These are phyloP conservation scores for Beroe ovata DNA, from an alignment of 37 sponge, comb jelly and placozoan genomes.

Conservation along the genomic window DNA sequence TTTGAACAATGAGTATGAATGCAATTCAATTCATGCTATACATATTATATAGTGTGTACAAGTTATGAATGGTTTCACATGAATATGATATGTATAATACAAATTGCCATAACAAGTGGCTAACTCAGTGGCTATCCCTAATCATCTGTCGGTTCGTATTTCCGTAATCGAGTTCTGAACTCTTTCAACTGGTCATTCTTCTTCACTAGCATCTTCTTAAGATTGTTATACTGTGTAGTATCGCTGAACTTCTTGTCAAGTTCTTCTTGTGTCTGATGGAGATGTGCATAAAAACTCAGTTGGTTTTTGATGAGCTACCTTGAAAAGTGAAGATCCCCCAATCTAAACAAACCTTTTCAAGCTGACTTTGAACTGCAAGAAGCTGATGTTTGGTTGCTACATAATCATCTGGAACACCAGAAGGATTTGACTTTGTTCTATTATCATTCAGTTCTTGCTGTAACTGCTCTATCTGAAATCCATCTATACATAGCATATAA, in stretches of 20 bases:
- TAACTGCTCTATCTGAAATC: constrained; percentile 27
- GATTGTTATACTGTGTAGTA: constrained; percentile 83
- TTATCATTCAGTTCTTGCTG: neutral
- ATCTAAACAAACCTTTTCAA: constrained; percentile 73
- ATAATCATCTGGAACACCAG: constrained; percentile 58
- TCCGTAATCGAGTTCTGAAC: constrained; percentile 74
- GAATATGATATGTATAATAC: neutral
- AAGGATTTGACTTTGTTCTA: neutral
- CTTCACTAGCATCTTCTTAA: constrained; percentile 82
- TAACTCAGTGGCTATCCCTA: too few relatives aligned
- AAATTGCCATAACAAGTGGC: neutral
- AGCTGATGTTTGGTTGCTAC: constrained; percentile 70
- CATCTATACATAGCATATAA: neutral
- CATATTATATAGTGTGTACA: too few relatives aligned
- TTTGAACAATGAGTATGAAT: too few relatives aligned
- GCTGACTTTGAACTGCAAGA: constrained; percentile 75
- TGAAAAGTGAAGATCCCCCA: too few relatives aligned
- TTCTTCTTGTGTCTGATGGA: constrained; percentile 72
- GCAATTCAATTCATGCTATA: too few relatives aligned
- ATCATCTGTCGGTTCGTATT: constrained; percentile 70
- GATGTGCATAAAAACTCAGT: too few relatives aligned
- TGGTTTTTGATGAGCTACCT: too few relatives aligned
- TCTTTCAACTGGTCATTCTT: constrained; percentile 89
- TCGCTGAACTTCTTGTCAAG: constrained; percentile 85
- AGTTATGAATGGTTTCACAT: too few relatives aligned